These are phyloP conservation scores for Trichogramma dendrolimi DNA, from an alignment of 2,888 invertebrate genomes.

Conservation along the genomic window DNA sequence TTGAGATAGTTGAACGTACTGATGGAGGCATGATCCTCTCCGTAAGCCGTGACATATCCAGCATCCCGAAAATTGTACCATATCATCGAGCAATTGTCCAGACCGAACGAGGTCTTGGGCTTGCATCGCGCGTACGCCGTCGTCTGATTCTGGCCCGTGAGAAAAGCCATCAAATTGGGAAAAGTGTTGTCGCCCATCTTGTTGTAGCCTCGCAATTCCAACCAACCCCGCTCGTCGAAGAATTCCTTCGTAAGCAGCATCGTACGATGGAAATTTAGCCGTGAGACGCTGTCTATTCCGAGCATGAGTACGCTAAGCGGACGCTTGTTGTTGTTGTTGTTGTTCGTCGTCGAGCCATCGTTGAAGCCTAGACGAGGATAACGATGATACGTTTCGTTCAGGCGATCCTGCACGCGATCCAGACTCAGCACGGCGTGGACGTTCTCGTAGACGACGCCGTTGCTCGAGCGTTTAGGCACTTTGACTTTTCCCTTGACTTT, in stretches of 20 bases:
- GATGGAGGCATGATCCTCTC: conserved; percentile 70
- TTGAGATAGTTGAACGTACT: conserved; percentile 76
- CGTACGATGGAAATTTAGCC: conserved; percentile 70
- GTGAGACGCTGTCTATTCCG: conserved; percentile 82
- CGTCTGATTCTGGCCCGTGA: conserved; percentile 63
- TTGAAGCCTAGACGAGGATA: conserved; percentile 1
- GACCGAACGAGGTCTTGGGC: conserved; percentile 52
- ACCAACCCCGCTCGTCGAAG: conserved; percentile 66
- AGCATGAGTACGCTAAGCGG: conserved; percentile 69
- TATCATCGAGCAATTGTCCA: conserved; percentile 70
- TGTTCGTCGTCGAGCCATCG: background rate
- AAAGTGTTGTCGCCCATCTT: conserved; percentile 86
- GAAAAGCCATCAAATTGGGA: conserved; percentile 80
- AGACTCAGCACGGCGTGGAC: conserved; percentile 59
- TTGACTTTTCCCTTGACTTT: conserved; percentile 41
- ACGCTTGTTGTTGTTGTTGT: too few relatives aligned
- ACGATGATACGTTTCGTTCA: background rate
- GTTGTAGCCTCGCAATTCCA: conserved; percentile 70
- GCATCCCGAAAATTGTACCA: conserved; percentile 71
- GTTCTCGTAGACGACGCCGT: conserved; percentile 53
- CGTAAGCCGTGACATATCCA: conserved; percentile 76
- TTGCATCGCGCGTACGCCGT: conserved; percentile 55
- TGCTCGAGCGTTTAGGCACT: conserved; percentile 16
- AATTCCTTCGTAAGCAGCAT: conserved; percentile 70
- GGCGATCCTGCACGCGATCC: conserved; percentile 53